Evolutionary conservation across 2,797 vertebrate genomes (phyloP), one percentile per base, ranked within the genome.

Genomic region (Pristis pectinata): DNA sequence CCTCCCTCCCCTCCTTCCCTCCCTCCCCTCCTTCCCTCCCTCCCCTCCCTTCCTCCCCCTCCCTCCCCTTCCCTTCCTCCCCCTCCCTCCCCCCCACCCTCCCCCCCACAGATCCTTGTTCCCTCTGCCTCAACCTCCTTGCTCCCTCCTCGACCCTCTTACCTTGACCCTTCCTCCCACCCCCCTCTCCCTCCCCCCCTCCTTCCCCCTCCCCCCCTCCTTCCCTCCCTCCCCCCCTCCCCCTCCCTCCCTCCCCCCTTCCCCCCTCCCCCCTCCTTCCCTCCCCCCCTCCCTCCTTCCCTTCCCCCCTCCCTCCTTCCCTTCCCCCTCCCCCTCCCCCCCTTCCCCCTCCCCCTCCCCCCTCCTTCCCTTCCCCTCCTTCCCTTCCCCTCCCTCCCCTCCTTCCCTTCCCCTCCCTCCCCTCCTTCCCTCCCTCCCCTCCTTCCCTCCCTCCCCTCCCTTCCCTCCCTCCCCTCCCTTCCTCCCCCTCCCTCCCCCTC

Each of bases 261-360:
- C 10, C 22, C 67, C 15, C 19, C 11, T 19, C 11, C 67, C 70
- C 10, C 11, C 10, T 11, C 10, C 22, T 10, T n/a, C n/a, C n/a
- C n/a, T n/a, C 67, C 5, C 94, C 76, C 83, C 67, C 10, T 67
- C 67, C 22, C 34, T 95, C 67, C 95, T 95, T n/a, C n/a, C 95
- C 76, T 92, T 95, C 95, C 96, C 95, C 95, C 95, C 95, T 89
- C 94, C 95, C 95, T 95, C 96, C 95, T 95, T 95, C 95, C 95
- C 95, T 94, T 94, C 95, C 95, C 95, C 95, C 95, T 59, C 91
- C 41, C 76, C 34, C 30, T n/a, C 0, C 13, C 11, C 34, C 82
- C 49, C 74, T 24, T 74, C 72, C 24, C 3, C n/a, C n/a, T 30
- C 27, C 72, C 22, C 72, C 72, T 0, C 1, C 72, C 5, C 8